Evolutionary conservation across 2,797 vertebrate species (phyloP), one percentile per base, ranked within the genome.

Genomic region (Lacerta agilis): DNA sequence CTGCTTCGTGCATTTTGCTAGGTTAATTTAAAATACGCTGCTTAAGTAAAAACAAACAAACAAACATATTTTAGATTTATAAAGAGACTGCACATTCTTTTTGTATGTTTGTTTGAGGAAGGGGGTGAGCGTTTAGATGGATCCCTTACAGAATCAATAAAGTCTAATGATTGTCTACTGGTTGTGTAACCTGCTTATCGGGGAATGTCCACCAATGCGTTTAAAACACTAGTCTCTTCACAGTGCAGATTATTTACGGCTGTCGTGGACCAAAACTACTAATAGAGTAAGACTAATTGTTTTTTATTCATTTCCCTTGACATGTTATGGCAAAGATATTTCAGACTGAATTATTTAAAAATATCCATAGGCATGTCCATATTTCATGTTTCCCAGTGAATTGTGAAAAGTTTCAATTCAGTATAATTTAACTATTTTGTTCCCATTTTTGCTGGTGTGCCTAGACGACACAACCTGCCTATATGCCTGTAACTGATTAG

Each of bases 71-170:
- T 76, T 80, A 5, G 43, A 33, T 71, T 33, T 36, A 76, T 72
- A 90, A 89, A 86, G 67, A 83, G 81, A 84, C 17, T 83, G 5
- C 20, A 87, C 2, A 11, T 72, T 61, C 15, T 78, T 67, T 49
- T 2, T 66, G 3, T 33, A 69, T 82, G 33, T 23, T 69, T 88
- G 91, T 89, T n/a, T 25, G 90, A 87, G 43, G 25, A 73, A 79
- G 76, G 0, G 11, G 29, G 81, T 77, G 58, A 10, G 87, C 0
- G 49, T 33, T 64, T 89, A 41, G 8, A 64, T 38, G 10, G 18
- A 82, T 55, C 76, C 86, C 79, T 88, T 33, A 49, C 79, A 72
- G 66, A 88, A 89, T 85, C 38, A 81, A 61, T 86, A 82, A 76
- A 83, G 29, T 64, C 8, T 61, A 66, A 45, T 17, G 85, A 69